Conservation (phyloP, 2,888 invertebrate genomes). For the Calameuta pallipes region DNA sequence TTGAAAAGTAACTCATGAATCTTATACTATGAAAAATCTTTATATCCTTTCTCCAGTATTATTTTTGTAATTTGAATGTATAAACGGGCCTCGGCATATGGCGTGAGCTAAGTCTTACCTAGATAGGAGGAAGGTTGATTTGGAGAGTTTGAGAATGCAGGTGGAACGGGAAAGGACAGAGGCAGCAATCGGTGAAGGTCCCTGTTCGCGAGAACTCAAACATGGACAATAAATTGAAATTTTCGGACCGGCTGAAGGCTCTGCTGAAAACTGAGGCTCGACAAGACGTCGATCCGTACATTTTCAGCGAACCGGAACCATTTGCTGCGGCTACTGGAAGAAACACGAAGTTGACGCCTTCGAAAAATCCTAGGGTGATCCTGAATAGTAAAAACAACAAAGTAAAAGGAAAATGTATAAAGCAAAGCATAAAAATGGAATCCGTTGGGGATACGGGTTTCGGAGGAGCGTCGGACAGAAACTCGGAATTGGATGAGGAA, state of each 20-base stretch:
- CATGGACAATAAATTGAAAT: constrained; percentile 67
- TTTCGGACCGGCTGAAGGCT: constrained; percentile 66
- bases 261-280: constrained; percentile 62
- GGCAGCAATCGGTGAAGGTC: constrained; percentile 57
- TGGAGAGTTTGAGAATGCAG: constrained; percentile 56
- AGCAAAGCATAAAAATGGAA: constrained; percentile 47
- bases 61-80: constrained; percentile 21
- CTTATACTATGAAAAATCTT: constrained; percentile 19
- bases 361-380: constrained; percentile 49
- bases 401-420: constrained; percentile 56
- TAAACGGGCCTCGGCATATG: constrained; percentile 41
- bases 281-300: constrained; percentile 66
- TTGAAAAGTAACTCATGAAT: background rate
- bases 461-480: constrained; percentile 10
- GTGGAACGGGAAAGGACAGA: constrained; percentile 44
- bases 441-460: constrained; percentile 33
- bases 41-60: constrained; percentile 33
- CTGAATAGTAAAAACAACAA: constrained; percentile 49
- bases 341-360: constrained; percentile 47
- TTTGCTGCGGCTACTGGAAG: constrained; percentile 46
- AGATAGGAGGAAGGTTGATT: constrained; percentile 35
- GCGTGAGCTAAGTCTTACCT: constrained; percentile 45
- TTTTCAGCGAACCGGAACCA: constrained; percentile 67
- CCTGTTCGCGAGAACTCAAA: constrained; percentile 52
- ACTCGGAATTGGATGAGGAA: constrained; percentile 21